Evolutionary conservation across 2,113 vertebrate genomes (phyloP), one percentile per base, ranked within the genome.

Genomic region (Sylvietta virens): DNA sequence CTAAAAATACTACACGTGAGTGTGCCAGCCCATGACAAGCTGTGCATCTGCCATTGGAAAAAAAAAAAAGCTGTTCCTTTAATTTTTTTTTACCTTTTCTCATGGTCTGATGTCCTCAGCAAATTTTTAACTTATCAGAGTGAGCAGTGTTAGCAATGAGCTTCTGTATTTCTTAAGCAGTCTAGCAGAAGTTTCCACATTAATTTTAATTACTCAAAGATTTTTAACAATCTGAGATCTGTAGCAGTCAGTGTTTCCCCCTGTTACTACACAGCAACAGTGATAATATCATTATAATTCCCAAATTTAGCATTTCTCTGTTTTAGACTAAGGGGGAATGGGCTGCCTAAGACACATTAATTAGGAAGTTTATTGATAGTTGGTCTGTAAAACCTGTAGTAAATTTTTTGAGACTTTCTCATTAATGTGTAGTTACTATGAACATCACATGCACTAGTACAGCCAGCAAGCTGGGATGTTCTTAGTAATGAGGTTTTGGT

Each of bases 211-310:
- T 95, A 72, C 58, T n/a, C 58, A 48, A 40, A 81, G 65, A 57
- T 69, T 95, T 96, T 84, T 90, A 93, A 90, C 86, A 81, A 88
- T 84, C 80, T 84, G 86, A 86, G 82, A 81, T 81, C 90, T 84
- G 71, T 84, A 82, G 84, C 95, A 94, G 71, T 84, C 85, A 40
- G 28, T 93, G 31, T 95, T 93, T 95, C 69, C 58, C 50, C 40
- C 13, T 18, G 6, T 92, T 92, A 86, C 82, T 90, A 50, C 77
- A 53, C 53, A 79, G 23, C 22, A 83, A 42, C 40, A 72, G 53
- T 35, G 53, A 86, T 90, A 78, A 15, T 72, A 92, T 62, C 37
- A 27, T 61, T 48, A 4, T 67, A 57, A 84, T 96, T 74, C 56
- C 61, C 82, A 84, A 30, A 31, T 67, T 51, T 83, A 71, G 64